Conservation (phyloP, 2,888 invertebrate genomes). For the Leistus spinibarbis region DNA sequence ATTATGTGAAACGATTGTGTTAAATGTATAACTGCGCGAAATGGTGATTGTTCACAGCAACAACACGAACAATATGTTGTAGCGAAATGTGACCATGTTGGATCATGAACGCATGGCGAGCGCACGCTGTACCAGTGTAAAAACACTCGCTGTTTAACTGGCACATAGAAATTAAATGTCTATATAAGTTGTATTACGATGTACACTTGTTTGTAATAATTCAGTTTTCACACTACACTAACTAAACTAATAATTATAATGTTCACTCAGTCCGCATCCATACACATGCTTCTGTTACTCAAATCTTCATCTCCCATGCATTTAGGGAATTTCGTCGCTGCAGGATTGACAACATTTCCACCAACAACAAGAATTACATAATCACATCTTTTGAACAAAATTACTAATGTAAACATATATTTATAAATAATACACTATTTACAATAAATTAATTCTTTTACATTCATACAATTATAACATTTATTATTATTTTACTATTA, state of each 20-base stretch:
- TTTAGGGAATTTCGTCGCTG: constrained; percentile 25
- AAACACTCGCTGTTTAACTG: constrained; percentile 31
- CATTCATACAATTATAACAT: too few species aligned
- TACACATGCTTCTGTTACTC: constrained; percentile 39
- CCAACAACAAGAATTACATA: constrained; percentile 33
- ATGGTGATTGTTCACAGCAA: constrained; percentile 18
- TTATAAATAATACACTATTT: neutral
- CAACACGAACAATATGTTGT: constrained; percentile 55
- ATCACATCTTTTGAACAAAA: neutral
- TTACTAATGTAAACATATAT: neutral
- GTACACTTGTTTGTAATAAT: constrained; percentile 23
- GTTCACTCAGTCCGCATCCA: constrained; percentile 33
- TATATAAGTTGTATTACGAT: constrained; percentile 11
- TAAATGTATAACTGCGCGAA: constrained; percentile 5
- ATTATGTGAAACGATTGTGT: constrained; percentile 1
- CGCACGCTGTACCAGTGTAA: constrained; percentile 42
- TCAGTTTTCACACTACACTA: constrained; percentile 36
- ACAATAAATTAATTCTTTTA: too few species aligned
- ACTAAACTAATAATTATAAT: constrained; percentile 34
- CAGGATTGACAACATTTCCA: constrained; percentile 27
- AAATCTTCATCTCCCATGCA: constrained; percentile 23
- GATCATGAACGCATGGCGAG: constrained; percentile 56
- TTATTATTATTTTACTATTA: too few species aligned
- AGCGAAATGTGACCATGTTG: constrained; percentile 54
- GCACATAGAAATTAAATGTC: constrained; percentile 21